Percentiles rank a stretch among this genome's conserved stretches.
These are phyloP conservation scores for Listrodromus nycthemerus DNA, from an alignment of 2,888 invertebrate genomes.

Conservation along the genomic window DNA sequence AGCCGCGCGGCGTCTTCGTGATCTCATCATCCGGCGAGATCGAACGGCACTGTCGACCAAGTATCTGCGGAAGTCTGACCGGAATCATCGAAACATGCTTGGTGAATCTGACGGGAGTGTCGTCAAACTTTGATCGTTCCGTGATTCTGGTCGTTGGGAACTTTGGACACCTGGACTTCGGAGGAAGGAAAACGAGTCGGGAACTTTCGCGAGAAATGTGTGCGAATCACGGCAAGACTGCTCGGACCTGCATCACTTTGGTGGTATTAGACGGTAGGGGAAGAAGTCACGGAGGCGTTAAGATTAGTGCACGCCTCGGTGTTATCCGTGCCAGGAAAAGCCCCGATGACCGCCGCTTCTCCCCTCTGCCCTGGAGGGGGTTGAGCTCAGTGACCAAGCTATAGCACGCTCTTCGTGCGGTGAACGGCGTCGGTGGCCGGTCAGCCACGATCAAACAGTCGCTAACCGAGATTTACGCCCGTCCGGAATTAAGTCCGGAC, in stretches of 20 bases:
- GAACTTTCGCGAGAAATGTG: neutral
- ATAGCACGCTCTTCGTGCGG: constrained; percentile 52
- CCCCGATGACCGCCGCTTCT: constrained; percentile 27
- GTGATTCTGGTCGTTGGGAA: neutral
- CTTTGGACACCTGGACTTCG: neutral
- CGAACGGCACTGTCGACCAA: constrained; percentile 26
- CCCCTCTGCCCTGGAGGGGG: constrained; percentile 40
- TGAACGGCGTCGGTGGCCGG: constrained; percentile 62
- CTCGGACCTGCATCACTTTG: constrained; percentile 20
- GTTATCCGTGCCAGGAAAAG: constrained; percentile 37
- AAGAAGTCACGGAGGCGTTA: constrained; percentile 66
- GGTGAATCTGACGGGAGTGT: constrained; percentile 7
- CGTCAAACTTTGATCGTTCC: neutral
- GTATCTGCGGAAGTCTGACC: constrained; percentile 13
- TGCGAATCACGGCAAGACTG: constrained; percentile 7
- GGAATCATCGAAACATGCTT: constrained; percentile 22
- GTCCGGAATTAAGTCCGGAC: constrained; percentile 80
- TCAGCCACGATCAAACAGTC: constrained; percentile 81
- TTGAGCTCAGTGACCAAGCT: constrained; percentile 35
- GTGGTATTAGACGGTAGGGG: constrained; percentile 6
- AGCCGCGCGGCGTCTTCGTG: constrained; percentile 26
- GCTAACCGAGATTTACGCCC: constrained; percentile 83
- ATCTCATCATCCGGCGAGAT: constrained; percentile 51
- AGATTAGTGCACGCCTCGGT: constrained; percentile 45
- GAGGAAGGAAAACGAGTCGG: neutral